Conservation (phyloP, 2,797 vertebrate species). For the Paguma larvata region DNA sequence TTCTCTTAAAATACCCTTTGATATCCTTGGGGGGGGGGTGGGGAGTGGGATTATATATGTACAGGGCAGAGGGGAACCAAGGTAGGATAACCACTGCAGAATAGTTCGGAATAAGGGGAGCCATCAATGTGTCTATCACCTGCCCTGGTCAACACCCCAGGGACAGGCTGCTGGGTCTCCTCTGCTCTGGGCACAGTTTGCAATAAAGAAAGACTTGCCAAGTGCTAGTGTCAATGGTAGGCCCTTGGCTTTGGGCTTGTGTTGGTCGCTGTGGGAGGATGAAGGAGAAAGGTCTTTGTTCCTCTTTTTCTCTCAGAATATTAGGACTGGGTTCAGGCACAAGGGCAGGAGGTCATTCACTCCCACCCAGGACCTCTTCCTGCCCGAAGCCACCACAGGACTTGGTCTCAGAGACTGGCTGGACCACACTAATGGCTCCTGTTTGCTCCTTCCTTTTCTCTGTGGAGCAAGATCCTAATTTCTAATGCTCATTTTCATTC, state of each 20-base stretch:
- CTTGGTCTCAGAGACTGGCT: neutral
- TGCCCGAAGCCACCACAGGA: neutral
- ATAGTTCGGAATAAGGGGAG: neutral
- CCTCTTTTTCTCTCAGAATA: neutral
- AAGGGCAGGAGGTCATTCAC: neutral
- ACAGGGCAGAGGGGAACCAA: neutral
- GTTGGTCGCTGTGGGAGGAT: neutral
- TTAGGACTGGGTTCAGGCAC: constrained; percentile 3
- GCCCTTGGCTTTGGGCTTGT: constrained; percentile 48
- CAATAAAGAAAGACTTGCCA: neutral
- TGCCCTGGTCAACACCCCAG: neutral
- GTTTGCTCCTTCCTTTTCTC: neutral
- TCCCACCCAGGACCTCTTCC: neutral
- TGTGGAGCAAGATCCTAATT: neutral
- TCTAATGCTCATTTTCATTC: neutral
- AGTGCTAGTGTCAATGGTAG: neutral
- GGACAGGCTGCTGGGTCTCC: neutral
- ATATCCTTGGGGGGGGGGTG: neutral
- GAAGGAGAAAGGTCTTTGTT: constrained; percentile 13
- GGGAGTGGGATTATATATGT: neutral
- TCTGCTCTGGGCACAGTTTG: neutral
- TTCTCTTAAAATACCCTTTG: neutral
- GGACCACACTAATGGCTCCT: neutral
- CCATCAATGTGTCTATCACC: neutral
- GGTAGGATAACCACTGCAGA: neutral